Conservation (phyloP, 2,113 vertebrate genomes). For the Carassius gibelio region DNA sequence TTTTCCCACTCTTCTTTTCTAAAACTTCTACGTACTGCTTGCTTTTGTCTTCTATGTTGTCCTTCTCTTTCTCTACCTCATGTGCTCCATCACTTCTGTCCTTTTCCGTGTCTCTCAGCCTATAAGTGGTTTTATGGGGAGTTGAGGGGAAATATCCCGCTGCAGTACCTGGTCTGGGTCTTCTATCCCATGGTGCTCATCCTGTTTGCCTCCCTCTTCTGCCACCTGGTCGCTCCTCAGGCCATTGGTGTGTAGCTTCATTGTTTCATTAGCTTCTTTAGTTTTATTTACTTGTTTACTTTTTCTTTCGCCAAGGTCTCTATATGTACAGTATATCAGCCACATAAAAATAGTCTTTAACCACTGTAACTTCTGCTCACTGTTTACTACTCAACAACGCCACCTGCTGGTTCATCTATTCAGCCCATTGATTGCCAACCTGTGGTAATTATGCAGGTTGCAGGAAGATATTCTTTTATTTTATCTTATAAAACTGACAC, state of each 20-base stretch:
- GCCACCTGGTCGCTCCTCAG: slow-evolving; percentile 90
- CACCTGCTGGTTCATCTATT: background rate
- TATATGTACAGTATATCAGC: background rate
- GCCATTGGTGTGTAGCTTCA: slow-evolving; percentile 84
- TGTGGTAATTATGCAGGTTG: background rate
- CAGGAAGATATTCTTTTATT: background rate
- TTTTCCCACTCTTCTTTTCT: background rate
- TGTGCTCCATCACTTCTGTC: background rate
- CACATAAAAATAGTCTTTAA: background rate
- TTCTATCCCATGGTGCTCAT: slow-evolving; percentile 86
- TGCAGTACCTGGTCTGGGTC: slow-evolving; percentile 91
- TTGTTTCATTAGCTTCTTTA: too few relatives aligned
- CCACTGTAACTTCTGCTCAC: background rate
- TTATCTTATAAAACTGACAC: background rate
- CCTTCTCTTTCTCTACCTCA: background rate
- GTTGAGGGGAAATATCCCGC: slow-evolving; percentile 79
- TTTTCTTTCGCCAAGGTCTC: too few relatives aligned
- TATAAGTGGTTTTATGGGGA: slow-evolving; percentile 90
- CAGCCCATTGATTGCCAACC: background rate
- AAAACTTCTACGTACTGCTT: background rate
- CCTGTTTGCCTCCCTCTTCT: slow-evolving; percentile 90
- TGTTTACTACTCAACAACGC: background rate
- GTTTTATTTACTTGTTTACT: too few relatives aligned
- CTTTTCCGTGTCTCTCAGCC: slow-evolving; percentile 67
- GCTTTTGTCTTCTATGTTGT: background rate